A percentile compares a stretch with the other conserved stretches of the same genome.
Conservation (phyloP, 2,888 invertebrate species). For the Watsonalla binaria region DNA sequence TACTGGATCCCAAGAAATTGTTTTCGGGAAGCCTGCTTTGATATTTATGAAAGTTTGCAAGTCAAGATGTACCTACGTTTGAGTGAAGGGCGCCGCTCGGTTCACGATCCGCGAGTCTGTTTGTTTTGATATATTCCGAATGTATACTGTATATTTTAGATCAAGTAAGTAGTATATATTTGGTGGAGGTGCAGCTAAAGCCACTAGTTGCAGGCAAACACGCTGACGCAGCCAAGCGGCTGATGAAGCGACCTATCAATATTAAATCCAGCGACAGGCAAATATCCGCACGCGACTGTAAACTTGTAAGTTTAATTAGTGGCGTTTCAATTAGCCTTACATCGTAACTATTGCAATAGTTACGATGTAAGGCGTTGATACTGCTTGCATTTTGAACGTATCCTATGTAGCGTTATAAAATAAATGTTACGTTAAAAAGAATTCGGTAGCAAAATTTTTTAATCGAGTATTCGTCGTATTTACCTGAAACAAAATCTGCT, state of each 20-base stretch:
- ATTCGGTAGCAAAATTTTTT: not conserved
- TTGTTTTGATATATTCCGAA: slow-evolving; percentile 16
- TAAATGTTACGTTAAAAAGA: not conserved
- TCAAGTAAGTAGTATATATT: no score
- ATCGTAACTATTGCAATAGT: not conserved
- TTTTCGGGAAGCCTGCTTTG: slow-evolving; percentile 67
- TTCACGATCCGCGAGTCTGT: slow-evolving; percentile 38
- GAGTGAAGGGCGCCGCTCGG: slow-evolving; percentile 58
- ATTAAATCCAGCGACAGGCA: slow-evolving; percentile 53
- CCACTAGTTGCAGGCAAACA: slow-evolving; percentile 29
- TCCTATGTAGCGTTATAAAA: not conserved
- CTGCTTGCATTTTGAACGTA: not conserved
- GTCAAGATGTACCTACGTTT: slow-evolving; percentile 46
- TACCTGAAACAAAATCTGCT: slow-evolving; percentile 45
- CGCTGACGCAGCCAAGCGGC: slow-evolving; percentile 29
- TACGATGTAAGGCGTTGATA: not conserved
- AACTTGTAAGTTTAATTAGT: slow-evolving; percentile 50
- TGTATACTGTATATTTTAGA: not conserved
- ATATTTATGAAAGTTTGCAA: slow-evolving; percentile 74
- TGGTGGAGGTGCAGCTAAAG: slow-evolving; percentile 8
- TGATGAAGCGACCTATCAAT: slow-evolving; percentile 46
- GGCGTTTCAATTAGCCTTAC: slow-evolving; percentile 43
- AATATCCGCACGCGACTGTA: slow-evolving; percentile 45
- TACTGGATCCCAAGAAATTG: slow-evolving; percentile 64
- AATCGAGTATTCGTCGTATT: slow-evolving; percentile 11